A percentile compares a stretch with the other conserved stretches of the same genome.
phyloP scores from a whole-genome alignment of 2,797 vertebrate species.

The Mus minutoides region DNA sequence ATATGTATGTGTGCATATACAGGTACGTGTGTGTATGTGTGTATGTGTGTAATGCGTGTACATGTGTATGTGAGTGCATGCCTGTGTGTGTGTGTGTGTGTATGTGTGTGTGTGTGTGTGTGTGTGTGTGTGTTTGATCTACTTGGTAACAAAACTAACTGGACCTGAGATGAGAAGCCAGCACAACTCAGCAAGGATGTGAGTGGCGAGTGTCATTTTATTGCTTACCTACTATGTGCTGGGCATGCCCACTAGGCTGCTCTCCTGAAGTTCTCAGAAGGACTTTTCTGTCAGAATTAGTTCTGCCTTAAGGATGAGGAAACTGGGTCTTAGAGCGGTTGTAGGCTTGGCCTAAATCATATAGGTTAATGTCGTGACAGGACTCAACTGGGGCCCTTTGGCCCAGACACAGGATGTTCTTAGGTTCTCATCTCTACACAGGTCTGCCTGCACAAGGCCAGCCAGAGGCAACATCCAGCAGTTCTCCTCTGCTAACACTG shows the following conservation, averaged over 20 bases:
- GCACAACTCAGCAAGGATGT: background rate
- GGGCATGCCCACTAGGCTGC: too few species aligned
- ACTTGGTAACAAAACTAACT: background rate
- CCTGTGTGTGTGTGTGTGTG: background rate
- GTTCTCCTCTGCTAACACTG: background rate
- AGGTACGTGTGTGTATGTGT: too few species aligned
- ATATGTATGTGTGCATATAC: too few species aligned
- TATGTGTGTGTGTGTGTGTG: background rate
- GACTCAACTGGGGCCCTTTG: background rate
- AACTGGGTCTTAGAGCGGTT: background rate
- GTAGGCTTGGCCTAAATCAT: background rate
- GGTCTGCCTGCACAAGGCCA: background rate
- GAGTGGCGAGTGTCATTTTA: fast-evolving
- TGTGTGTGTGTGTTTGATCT: background rate
- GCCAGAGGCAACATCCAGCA: background rate
- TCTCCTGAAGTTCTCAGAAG: background rate
- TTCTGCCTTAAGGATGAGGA: background rate
- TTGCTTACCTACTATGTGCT: background rate
- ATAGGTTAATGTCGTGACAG: background rate
- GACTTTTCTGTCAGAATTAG: background rate
- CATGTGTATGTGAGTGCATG: background rate
- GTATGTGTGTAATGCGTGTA: too few species aligned
- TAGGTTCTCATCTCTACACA: fast-evolving
- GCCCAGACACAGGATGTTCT: background rate
- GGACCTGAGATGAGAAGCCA: background rate